Evolutionary conservation across 2,113 vertebrate species (phyloP), one percentile per base, ranked within the genome.

Genomic region (Myotis lucifugus): DNA sequence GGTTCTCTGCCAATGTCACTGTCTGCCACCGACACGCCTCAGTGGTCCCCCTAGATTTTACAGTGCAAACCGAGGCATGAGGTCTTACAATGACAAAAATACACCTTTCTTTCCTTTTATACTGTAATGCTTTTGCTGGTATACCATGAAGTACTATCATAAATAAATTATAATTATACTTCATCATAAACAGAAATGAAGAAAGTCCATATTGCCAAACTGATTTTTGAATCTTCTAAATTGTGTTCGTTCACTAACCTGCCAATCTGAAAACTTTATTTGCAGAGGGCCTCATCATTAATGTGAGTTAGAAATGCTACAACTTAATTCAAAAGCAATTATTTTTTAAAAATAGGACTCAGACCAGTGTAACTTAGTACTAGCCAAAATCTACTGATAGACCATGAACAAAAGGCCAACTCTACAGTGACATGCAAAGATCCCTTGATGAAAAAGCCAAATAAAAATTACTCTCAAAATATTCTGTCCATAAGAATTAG

Each of bases 381-480:
- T 12, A 89, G 29, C 18, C 40, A 64, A 94, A 96, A 46, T 61
- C 32, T 52, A 32, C 27, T 10, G 81, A 78, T 76, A 67, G 9
- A 21, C 27, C 1, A 61, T 14, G 50, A 82, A 93, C 77, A 96
- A 96, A 96, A 97, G 59, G 77, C 50, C 90, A 91, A 0, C 0
- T 91, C 87, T 88, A n/a, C 2, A 72, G 83, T 95, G 79, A 95
- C 32, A 72, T 3, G 40, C 18, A 95, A 98, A 97, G 88, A 61
- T 92, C 82, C 97, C 19, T 95, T 88, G 64, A 84, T n/a, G 56
- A 89, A 92, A 96, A 96, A 93, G 46, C 66, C 86, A 88, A 94
- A 95, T 1, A 61, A 95, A 96, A 92, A 90, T 74, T 69, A 85
- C 52, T 64, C 70, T 96, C 81, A 74, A 88, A 93, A 90, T 61